Conservation (phyloP, 2,888 invertebrate species). For the Dysmachus trigonus region DNA sequence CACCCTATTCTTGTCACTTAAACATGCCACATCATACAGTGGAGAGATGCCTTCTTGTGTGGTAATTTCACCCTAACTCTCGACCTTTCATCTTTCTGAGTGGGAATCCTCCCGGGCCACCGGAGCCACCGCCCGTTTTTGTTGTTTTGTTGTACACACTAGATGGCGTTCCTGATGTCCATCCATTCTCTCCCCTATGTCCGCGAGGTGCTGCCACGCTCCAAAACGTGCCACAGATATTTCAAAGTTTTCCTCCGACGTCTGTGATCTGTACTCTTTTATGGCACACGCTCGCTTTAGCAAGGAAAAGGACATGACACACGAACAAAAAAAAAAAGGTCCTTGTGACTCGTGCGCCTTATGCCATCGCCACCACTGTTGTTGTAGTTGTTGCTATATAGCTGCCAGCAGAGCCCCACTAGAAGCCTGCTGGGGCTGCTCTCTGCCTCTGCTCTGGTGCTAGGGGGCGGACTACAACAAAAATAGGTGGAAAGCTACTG, state of each 20-base stretch:
- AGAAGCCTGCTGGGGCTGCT: not conserved
- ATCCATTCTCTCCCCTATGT: not conserved
- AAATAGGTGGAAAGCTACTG: slow-evolving; percentile 1
- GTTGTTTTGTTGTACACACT: not conserved
- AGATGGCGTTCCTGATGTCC: not conserved
- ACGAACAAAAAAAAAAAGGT: not conserved
- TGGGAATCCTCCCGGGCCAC: not conserved
- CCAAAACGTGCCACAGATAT: not conserved
- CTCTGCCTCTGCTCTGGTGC: not conserved
- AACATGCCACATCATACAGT: not conserved
- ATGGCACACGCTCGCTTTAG: not conserved
- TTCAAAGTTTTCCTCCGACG: not conserved
- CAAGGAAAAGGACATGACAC: slow-evolving; percentile 1
- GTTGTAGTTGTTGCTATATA: not conserved
- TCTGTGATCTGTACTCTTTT: not conserved
- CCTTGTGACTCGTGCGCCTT: not conserved
- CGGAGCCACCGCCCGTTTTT: not conserved
- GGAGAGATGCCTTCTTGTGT: not conserved
- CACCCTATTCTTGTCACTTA: slow-evolving; percentile 9
- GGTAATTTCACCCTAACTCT: not conserved
- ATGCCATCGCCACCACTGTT: not conserved
- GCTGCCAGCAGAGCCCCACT: not conserved
- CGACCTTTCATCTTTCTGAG: slow-evolving; percentile 5
- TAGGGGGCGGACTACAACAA: not conserved
- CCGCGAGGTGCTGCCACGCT: not conserved